Evolutionary conservation across 2,888 invertebrate genomes (phyloP).

Genomic region (Callyntrura sp.): DNA sequence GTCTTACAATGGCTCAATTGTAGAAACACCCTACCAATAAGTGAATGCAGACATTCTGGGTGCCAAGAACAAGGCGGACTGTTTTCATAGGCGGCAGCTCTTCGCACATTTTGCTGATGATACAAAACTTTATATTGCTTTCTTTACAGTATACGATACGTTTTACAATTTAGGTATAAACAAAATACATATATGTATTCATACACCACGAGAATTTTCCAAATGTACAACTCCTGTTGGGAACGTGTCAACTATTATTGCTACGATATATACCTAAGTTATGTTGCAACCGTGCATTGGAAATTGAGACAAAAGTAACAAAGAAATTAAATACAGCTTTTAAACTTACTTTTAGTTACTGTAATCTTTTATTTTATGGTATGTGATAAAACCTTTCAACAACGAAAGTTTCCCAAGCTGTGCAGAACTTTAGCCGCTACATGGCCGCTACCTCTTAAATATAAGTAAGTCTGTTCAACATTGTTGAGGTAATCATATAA

Average conservation of each 20-base stretch:
- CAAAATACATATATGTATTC: neutral
- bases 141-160: conserved; percentile 34
- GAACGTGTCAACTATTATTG: neutral
- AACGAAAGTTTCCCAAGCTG: too few species aligned
- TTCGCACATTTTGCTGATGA: neutral
- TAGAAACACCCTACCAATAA: neutral
- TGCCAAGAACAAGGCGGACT: neutral
- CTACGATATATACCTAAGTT: neutral
- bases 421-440: too few species aligned
- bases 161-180: neutral
- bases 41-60: too few species aligned
- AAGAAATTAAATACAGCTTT: neutral
- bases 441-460: conserved; percentile 13
- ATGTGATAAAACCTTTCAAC: too few species aligned
- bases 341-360: neutral
- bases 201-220: neutral
- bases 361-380: too few species aligned
- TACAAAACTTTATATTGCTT: neutral
- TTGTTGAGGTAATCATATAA: too few species aligned
- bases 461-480: neutral
- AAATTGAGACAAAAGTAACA: neutral
- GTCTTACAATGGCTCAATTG: conserved; percentile 28
- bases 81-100: neutral
- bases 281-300: neutral
- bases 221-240: conserved; percentile 18